Base-by-base conservation (phyloP, 2,797 vertebrate genomes). In the Sebastes nivosus region DNA sequence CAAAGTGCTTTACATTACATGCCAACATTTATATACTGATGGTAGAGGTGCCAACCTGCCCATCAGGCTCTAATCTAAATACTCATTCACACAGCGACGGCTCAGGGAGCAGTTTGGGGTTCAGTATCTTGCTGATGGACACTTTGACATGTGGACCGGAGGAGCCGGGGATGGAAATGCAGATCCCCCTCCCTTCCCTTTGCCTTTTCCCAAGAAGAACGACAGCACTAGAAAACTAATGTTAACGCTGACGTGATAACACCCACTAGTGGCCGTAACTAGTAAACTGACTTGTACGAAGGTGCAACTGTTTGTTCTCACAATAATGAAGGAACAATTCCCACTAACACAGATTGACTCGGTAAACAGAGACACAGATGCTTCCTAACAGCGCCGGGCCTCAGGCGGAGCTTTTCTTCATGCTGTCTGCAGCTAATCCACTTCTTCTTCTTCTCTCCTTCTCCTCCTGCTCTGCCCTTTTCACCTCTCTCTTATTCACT, bases 401-500 rank as follows among this genome's bases (percentile, higher is more conserved):
- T 77, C 69, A 2, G 80, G 77, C 69, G 0, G 29, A 67, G 74
- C 55, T 18, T 29, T 16, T 3, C 63, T 34, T 55, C 61, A 32
- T 18, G 58, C 36, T 8, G 67, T 76, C 20, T 52, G 50, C 50
- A 52, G 50, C 50, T n/a, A 52, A 52, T 52, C 50, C 50, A 52
- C 50, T n/a, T 52, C 50, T n/a, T 52, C 50, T 52, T 42, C 14
- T 42, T 6, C 13, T 16, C 10, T n/a, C 10, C 50, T 55, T 22
- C 54, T 57, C 54, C 55, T 77, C 38, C 57, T 27, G 10, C 60
- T 67, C 65, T 67, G 24, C 67, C 67, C 78, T 75, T 29, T 74
- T 66, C 78, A 78, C 75, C 85, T 72, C 63, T n/a, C 52, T 64
- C 57, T 63, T 9, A 61, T n/a, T 60, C 34, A 6, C 77, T 22